These are phyloP conservation scores for Aphelinus certus DNA, from an alignment of 1,140 invertebrate genomes.

Conservation along the genomic window DNA sequence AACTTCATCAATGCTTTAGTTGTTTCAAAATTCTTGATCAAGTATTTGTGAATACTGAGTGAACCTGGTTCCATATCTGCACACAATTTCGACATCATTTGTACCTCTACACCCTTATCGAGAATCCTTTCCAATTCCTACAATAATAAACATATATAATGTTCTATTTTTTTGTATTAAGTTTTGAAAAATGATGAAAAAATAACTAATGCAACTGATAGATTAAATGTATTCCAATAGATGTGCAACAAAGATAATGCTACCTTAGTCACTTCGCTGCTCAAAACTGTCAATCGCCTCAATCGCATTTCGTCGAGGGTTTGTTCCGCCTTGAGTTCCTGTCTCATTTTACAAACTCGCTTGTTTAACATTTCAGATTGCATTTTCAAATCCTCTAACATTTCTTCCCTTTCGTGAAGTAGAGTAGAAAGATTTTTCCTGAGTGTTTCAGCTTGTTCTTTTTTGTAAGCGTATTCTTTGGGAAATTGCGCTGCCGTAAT, in stretches of 20 bases:
- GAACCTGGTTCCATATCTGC: conserved; percentile 48
- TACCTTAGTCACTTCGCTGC: conserved; percentile 54
- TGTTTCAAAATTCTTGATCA: conserved; percentile 38
- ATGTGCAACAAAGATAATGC: conserved; percentile 20
- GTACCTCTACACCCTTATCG: conserved; percentile 48
- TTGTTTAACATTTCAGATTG: conserved; percentile 46
- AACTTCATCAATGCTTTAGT: conserved; percentile 10
- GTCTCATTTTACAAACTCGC: conserved; percentile 47
- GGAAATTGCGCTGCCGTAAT: conserved; percentile 48
- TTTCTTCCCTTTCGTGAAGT: conserved; percentile 44
- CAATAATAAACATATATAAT: conserved; percentile 16
- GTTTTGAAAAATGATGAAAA: too few species aligned
- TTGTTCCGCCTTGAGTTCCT: conserved; percentile 49
- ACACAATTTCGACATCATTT: conserved; percentile 51
- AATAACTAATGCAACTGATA: too few species aligned
- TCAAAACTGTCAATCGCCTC: conserved; percentile 54
- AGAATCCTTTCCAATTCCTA: conserved; percentile 54
- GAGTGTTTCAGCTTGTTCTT: conserved; percentile 47
- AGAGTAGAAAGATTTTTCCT: conserved; percentile 48
- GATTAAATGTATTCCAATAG: not conserved
- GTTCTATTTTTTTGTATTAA: too few species aligned
- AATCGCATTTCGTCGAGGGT: conserved; percentile 49
- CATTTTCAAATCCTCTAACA: conserved; percentile 46
- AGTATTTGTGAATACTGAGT: conserved; percentile 49
- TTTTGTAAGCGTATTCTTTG: conserved; percentile 48